Percentiles rank a stretch among this genome's conserved stretches.
phyloP scores from a whole-genome alignment of 2,797 vertebrate genomes.

The Stomatorhinus walkeri region DNA sequence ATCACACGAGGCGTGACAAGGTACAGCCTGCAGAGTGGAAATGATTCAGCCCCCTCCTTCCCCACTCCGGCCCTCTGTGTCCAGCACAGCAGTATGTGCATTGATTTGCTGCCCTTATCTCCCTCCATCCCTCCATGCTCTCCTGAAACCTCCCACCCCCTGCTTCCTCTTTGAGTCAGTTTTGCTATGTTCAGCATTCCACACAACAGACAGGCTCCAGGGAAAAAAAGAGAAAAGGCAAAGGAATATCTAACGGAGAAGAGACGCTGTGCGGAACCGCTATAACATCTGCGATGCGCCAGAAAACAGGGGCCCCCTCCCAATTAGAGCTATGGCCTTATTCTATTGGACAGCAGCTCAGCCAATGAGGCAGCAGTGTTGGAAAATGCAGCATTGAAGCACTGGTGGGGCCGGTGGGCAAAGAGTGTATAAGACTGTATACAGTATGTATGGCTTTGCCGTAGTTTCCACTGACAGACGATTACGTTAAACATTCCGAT shows the following conservation, averaged over 20 bases:
- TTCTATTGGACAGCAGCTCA: slow-evolving; percentile 59
- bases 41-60: background rate
- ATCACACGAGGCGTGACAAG: background rate
- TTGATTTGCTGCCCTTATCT: background rate
- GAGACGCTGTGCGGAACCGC: slow-evolving; percentile 31
- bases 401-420: slow-evolving; percentile 52
- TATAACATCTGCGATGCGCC: slow-evolving; percentile 47
- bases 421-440: slow-evolving; percentile 41
- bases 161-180: slow-evolving; percentile 45
- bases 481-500: slow-evolving; percentile 48
- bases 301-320: slow-evolving; percentile 54
- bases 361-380: slow-evolving; percentile 59
- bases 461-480: slow-evolving; percentile 46
- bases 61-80: background rate
- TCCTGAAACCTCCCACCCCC: slow-evolving; percentile 17
- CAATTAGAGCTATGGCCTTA: slow-evolving; percentile 66
- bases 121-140: background rate
- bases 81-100: background rate
- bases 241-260: slow-evolving; percentile 38
- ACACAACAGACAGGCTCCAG: slow-evolving; percentile 45
- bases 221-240: background rate
- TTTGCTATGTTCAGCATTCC: slow-evolving; percentile 65
- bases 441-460: slow-evolving; percentile 52
- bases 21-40: background rate
- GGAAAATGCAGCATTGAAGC: slow-evolving; percentile 51